Base-by-base conservation (phyloP, 2,113 vertebrate genomes). In the Embiotoca jacksoni region DNA sequence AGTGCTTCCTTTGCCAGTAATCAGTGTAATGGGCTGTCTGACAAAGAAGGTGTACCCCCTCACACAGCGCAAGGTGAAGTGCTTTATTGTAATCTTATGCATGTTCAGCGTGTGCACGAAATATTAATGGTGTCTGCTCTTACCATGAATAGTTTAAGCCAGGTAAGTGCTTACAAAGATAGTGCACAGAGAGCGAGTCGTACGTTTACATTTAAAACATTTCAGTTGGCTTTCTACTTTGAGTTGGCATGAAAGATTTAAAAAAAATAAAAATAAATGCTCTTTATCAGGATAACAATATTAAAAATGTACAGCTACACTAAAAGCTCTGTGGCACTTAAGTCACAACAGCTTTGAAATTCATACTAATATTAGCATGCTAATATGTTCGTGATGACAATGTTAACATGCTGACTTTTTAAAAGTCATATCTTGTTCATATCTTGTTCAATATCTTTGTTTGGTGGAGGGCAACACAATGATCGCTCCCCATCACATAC, bases 11-110 rank as follows among this genome's bases (percentile, higher is more conserved):
- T 50, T 82, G 80, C 77, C 44, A 80, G 80, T 74, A 91, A 92
- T 92, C 88, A 89, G 75, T 59, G 14, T 88, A 90, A 90, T 91
- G 89, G 86, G 64, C 70, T 78, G 61, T 65, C 55, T 72, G 54
- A 84, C 80, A 73, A 79, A 81, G 72, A 63, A 8, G 33, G 66
- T 44, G 72, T 67, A 35, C 71, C 10, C 66, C 11, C 16, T 72
- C 63, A 44, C 59, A 33, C 70, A 61, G 76, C 23, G 3, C 55
- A 55, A 54, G 73, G 50, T 66, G 52, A 78, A 78, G 54, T 39
- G 66, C 67, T 57, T 36, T 49, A 39, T 55, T 83, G 64, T 87
- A 74, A 68, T 85, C 33, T 67, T 67, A 53, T 78, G 53, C 72
- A 72, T 80, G 63, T 56, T 44, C 52, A 72, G 14, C 49, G 30